These are phyloP conservation scores for Heliconius melpomene DNA, from an alignment of 1,140 invertebrate genomes.

Conservation along the genomic window DNA sequence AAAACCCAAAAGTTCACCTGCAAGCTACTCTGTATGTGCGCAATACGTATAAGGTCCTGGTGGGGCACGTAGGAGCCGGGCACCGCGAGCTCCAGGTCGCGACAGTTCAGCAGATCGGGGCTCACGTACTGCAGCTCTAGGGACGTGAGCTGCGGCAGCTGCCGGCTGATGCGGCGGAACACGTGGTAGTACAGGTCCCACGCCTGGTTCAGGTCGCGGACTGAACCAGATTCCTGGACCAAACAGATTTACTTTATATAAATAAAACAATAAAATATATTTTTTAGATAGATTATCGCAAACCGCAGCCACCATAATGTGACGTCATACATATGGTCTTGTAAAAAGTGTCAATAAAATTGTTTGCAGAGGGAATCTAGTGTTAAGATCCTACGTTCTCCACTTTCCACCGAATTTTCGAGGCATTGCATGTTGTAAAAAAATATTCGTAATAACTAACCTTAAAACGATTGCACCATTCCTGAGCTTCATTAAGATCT, in stretches of 20 bases:
- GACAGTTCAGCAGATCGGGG: slow-evolving; percentile 93
- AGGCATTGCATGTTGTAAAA: background rate
- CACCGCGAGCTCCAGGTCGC: slow-evolving; percentile 96
- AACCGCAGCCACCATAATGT: no score
- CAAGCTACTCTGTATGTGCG: slow-evolving; percentile 91
- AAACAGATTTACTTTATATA: background rate
- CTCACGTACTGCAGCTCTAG: slow-evolving; percentile 97
- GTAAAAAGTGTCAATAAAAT: no score
- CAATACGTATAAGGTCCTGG: slow-evolving; percentile 92
- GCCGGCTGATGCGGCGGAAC: slow-evolving; percentile 96
- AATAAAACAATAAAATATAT: no score
- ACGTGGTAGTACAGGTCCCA: slow-evolving; percentile 99
- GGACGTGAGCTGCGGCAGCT: slow-evolving; percentile 94
- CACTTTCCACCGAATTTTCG: no score
- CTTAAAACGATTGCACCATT: slow-evolving; percentile 96
- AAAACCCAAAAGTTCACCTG: slow-evolving; percentile 80
- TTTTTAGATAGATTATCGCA: no score
- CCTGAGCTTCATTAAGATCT: slow-evolving; percentile 95
- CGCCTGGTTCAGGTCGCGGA: slow-evolving; percentile 96
- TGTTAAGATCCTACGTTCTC: no score
- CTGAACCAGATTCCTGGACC: slow-evolving; percentile 86
- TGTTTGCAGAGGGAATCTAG: no score
- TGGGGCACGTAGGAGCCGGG: slow-evolving; percentile 97
- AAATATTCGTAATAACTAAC: slow-evolving; percentile 55
- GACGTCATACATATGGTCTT: no score